A percentile compares a stretch with the other conserved stretches of the same genome.
Conservation (phyloP, 1,140 invertebrate species). For the Arion vulgaris region DNA sequence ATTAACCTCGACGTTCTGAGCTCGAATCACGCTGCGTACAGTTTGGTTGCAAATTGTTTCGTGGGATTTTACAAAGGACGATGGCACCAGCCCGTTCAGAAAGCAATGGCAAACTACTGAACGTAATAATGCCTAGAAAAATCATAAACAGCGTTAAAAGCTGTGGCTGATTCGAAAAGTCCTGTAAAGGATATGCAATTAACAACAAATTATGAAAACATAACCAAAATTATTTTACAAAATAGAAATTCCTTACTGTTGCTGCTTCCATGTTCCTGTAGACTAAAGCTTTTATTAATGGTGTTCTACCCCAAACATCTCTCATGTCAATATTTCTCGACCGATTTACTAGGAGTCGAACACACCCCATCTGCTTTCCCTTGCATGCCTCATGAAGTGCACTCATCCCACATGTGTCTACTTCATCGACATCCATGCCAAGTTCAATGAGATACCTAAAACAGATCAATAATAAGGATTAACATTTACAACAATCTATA, state of each 20-base stretch:
- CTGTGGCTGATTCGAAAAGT: no score
- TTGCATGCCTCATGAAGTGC: conserved; percentile 29
- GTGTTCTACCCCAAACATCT: conserved; percentile 35
- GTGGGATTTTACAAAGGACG: no score
- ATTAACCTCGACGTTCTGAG: no score
- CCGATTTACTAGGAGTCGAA: background rate
- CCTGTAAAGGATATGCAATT: no score
- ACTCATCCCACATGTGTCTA: conserved; percentile 32
- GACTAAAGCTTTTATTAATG: conserved; percentile 33
- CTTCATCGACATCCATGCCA: conserved; percentile 17
- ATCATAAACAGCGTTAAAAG: no score
- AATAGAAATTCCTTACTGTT: conserved; percentile 13
- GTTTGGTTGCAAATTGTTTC: no score
- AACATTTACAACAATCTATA: background rate
- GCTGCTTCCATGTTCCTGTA: conserved; percentile 33
- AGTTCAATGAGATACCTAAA: conserved; percentile 24
- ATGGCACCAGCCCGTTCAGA: no score
- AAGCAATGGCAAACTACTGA: no score
- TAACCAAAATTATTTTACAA: no score
- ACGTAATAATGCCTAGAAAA: no score
- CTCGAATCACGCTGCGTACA: no score
- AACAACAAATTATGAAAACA: no score
- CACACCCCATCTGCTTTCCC: background rate
- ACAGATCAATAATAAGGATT: background rate
- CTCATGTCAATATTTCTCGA: conserved; percentile 23